Base-by-base conservation (phyloP, 2,113 vertebrate genomes). In the Cygnus buccinator region DNA sequence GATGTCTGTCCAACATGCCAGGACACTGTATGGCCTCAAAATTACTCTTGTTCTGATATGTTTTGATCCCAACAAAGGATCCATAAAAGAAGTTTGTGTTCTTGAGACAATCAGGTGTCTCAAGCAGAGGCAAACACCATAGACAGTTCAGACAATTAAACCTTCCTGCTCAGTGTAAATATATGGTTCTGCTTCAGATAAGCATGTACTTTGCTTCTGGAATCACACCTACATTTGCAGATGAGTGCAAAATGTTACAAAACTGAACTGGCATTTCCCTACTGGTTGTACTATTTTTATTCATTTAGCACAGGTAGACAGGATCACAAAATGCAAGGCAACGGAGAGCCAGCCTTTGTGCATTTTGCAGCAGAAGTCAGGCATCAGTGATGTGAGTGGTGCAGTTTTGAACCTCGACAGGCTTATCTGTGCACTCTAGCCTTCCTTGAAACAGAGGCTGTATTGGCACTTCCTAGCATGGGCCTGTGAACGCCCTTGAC, bases 321-420 rank as follows among this genome's bases (percentile, higher is more conserved):
- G 57, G 17, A 44, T 33, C 72, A 50, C 4, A 29, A 68, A 52
- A 28, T 28, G 3, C 16, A 66, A 66, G 22, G 18, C 9, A 35
- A 28, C 13, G 33, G 61, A 63, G 46, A 68, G 41, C 2, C 52
- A 46, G 12, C 17, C 20, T 77, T 54, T 68, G 33, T 0, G 6
- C 11, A 12, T 79, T 78, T 82, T 74, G 21, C 43, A 28, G 26
- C 33, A 57, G n/a, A 65, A 3, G 5, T 37, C 66, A 77, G 55
- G 41, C 31, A 11, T 44, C 68, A 44, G 55, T n/a, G n/a, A 21
- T 13, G 28, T 2, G n/a, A 48, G 9, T 0, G 0, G 23, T 31
- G 9, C 3, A 1, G 31, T 71, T 62, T n/a, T 43, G 54, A 77
- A 43, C 37, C 10, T 4, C 10, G 26, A 35, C 37, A 70, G 65